Evolutionary conservation across 2,888 invertebrate species (phyloP).

Genomic region (Argyresthia goedartella): DNA sequence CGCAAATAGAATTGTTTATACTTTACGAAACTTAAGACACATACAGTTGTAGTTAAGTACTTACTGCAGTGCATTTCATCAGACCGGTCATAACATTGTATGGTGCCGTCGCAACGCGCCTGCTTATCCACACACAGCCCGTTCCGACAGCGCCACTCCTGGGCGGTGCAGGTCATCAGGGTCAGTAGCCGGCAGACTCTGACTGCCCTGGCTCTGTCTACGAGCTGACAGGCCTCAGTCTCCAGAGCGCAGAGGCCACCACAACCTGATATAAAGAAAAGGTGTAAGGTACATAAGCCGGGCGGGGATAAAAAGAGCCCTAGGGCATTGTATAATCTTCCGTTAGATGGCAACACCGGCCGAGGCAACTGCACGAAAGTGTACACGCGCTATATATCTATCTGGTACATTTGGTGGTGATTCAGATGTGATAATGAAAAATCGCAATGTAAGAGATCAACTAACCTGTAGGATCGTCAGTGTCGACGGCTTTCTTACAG

Average conservation of each 20-base stretch:
- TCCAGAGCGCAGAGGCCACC: slow-evolving; percentile 75
- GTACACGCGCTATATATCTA: too few relatives aligned
- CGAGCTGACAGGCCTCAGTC: slow-evolving; percentile 73
- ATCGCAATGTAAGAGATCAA: not conserved
- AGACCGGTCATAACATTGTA: slow-evolving; percentile 81
- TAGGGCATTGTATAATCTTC: too few relatives aligned
- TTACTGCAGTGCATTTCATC: slow-evolving; percentile 79
- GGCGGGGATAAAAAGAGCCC: too few relatives aligned
- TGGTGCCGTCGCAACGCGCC: slow-evolving; percentile 78
- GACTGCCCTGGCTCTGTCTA: slow-evolving; percentile 63
- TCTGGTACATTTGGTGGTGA: too few relatives aligned
- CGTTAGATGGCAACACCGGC: too few relatives aligned
- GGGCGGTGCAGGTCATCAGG: slow-evolving; percentile 70
- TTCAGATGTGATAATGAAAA: too few relatives aligned
- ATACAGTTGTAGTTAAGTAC: too few relatives aligned
- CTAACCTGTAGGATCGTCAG: slow-evolving; percentile 71
- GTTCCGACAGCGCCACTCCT: slow-evolving; percentile 81
- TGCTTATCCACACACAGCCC: slow-evolving; percentile 74
- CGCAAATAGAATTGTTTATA: too few relatives aligned
- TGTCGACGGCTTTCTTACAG: slow-evolving; percentile 64
- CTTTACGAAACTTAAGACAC: too few relatives aligned
- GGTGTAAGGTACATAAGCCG: too few relatives aligned
- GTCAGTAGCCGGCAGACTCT: slow-evolving; percentile 71
- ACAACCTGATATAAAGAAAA: slow-evolving; percentile 70
- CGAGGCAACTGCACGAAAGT: too few relatives aligned